Evolutionary conservation across 2,797 vertebrate genomes (phyloP).

Genomic region (Miichthys miiuy): DNA sequence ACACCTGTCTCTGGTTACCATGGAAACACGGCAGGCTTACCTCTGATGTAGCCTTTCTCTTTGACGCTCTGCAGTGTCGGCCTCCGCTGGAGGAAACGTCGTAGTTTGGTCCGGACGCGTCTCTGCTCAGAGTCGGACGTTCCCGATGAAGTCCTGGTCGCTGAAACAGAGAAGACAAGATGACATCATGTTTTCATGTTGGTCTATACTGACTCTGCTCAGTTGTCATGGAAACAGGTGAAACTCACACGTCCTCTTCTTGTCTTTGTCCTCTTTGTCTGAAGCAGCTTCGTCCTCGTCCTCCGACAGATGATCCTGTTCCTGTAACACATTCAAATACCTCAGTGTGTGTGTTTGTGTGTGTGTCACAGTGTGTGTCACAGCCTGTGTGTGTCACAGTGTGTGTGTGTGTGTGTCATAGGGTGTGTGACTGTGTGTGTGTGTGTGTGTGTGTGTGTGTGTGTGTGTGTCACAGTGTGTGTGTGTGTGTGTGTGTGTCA

Average conservation of each 20-base stretch:
- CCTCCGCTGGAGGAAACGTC: slow-evolving; percentile 88
- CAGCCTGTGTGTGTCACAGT: too few species aligned
- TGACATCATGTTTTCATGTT: too few species aligned
- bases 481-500: slow-evolving; percentile 2
- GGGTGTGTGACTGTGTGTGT: neutral
- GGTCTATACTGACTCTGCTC: neutral
- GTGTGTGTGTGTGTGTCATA: too few species aligned
- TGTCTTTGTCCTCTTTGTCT: slow-evolving; percentile 85
- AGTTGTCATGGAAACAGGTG: too few species aligned
- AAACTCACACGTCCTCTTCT: slow-evolving; percentile 72
- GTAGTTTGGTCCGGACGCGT: slow-evolving; percentile 82
- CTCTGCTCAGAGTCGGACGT: slow-evolving; percentile 74
- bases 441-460: neutral
- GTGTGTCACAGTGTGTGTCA: too few species aligned
- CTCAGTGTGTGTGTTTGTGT: neutral
- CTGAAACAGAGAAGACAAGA: slow-evolving; percentile 31
- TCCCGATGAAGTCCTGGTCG: slow-evolving; percentile 33
- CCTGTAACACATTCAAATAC: slow-evolving; percentile 50
- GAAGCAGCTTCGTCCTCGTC: slow-evolving; percentile 83
- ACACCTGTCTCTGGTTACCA: too few species aligned
- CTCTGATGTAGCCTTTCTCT: slow-evolving; percentile 91
- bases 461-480: too few species aligned
- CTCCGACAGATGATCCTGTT: slow-evolving; percentile 74
- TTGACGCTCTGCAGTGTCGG: slow-evolving; percentile 91
- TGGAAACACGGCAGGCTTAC: slow-evolving; percentile 51